Conservation (phyloP, 1,140 invertebrate species). For the Zaprionus camerounensis region DNA sequence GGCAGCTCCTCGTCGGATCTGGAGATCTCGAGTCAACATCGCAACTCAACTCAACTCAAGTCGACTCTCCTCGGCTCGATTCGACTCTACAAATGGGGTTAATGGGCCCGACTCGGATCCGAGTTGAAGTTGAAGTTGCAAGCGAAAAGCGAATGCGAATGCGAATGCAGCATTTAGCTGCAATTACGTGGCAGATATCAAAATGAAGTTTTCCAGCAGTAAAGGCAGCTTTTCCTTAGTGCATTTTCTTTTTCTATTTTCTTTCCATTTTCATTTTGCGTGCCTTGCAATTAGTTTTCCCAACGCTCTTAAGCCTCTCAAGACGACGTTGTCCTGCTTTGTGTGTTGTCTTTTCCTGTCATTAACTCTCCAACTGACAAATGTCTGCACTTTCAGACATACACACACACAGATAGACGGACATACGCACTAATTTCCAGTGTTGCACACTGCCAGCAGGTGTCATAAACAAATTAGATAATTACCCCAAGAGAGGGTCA, state of each 20-base stretch:
- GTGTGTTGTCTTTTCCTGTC: slow-evolving; percentile 34
- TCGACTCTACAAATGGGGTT: slow-evolving; percentile 42
- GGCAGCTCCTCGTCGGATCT: slow-evolving; percentile 13
- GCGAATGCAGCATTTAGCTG: slow-evolving; percentile 26
- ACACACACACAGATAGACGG: neutral
- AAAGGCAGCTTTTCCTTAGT: slow-evolving; percentile 42
- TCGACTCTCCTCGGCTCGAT: slow-evolving; percentile 13
- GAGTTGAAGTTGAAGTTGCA: neutral
- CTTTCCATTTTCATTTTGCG: slow-evolving; percentile 32
- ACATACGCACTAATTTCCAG: neutral
- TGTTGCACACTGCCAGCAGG: slow-evolving; percentile 28
- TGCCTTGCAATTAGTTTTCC: slow-evolving; percentile 46
- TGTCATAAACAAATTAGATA: slow-evolving; percentile 49
- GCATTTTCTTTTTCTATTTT: slow-evolving; percentile 14
- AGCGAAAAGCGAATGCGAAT: slow-evolving; percentile 38
- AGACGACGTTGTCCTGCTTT: slow-evolving; percentile 18
- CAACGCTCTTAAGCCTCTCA: slow-evolving; percentile 22
- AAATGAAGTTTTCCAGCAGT: slow-evolving; percentile 31
- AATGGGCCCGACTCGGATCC: slow-evolving; percentile 37
- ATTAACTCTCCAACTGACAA: slow-evolving; percentile 37
- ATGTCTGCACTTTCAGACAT: slow-evolving; percentile 41
- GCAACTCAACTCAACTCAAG: neutral
- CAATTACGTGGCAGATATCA: slow-evolving; percentile 47
- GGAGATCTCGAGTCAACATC: slow-evolving; percentile 22
- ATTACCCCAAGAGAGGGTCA: slow-evolving; percentile 27